Conservation (phyloP, 2,888 invertebrate genomes). For the Aphodius sticticus region DNA sequence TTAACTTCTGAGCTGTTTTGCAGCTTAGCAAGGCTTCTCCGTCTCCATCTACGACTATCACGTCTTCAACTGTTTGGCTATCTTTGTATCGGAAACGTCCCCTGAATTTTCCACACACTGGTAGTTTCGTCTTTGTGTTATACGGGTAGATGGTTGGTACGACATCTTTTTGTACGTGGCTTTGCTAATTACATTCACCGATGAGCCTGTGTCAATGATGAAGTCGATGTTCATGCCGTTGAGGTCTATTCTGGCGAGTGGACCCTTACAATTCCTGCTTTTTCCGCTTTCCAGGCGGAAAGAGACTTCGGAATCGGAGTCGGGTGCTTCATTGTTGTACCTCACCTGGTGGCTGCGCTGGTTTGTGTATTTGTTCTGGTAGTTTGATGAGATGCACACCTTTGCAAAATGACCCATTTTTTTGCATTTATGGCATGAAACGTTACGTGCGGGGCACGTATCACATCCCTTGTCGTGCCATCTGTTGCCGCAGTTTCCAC, state of each 20-base stretch:
- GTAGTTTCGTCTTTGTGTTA: not conserved
- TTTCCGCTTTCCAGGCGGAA: no score
- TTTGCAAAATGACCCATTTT: constrained; percentile 37
- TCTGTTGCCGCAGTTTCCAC: constrained; percentile 36
- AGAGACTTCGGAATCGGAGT: no score
- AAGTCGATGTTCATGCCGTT: no score
- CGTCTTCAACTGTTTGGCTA: not conserved
- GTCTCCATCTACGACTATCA: not conserved
- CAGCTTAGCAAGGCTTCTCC: constrained; percentile 8
- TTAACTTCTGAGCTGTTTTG: not conserved
- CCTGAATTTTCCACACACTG: constrained; percentile 8
- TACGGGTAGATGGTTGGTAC: not conserved
- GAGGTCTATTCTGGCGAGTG: no score
- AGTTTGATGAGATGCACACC: constrained; percentile 32
- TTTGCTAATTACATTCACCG: constrained; percentile 13
- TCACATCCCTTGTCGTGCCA: constrained; percentile 36
- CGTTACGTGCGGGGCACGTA: constrained; percentile 36
- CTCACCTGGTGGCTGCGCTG: not conserved
- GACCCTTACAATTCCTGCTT: no score
- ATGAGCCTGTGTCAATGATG: constrained; percentile 5
- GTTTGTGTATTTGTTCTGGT: not conserved
- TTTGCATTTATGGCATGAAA: constrained; percentile 30
- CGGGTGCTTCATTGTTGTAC: not conserved
- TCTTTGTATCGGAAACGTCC: constrained; percentile 5
- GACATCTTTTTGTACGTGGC: constrained; percentile 33